Evolutionary conservation across 2,888 invertebrate species (phyloP), one percentile per base, ranked within the genome.

Genomic region (Sesia apiformis): DNA sequence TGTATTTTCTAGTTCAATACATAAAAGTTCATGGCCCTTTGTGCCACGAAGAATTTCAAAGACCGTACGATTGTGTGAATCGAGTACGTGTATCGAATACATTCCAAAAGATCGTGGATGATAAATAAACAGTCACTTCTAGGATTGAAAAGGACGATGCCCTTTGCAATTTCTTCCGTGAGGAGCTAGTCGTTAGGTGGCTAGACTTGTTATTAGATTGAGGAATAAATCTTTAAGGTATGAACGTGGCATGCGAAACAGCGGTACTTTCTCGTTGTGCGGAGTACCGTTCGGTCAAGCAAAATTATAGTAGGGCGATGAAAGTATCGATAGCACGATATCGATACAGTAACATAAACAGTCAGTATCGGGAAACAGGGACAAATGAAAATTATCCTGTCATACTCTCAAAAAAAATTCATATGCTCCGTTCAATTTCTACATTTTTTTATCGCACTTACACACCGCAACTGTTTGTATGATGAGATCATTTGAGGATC

Each of bases 401-500:
- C 41, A 40, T 39, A 49, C 54, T 38, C 53, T n/a, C n/a, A n/a
- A 53, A 49, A 52, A 51, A 23, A 23, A 23, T 1, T 23, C 23
- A 23, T 23, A 23, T 23, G 23, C 23, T 23, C 23, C 23, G 23
- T 23, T 23, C 23, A 23, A 23, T 23, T 23, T 23, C 23, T 23
- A 23, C 23, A 23, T 46, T 46, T 46, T 46, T 46, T 46, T 46
- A 46, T 46, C 46, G 46, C 7, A 46, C 46, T 43, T 43, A 43
- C 43, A 43, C 7, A 43, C 7, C 23, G 8, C 8, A 46, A 8
- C 23, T 23, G n/a, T n/a, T n/a, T n/a, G 23, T 23, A 65, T 69
- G 84, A 87, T 88, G 88, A 88, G 85, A 86, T 89, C 87, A 89
- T 77, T 61, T 66, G 74, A 87, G 86, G 89, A 88, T 85, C 88